A percentile compares a stretch with the other conserved stretches of the same genome.
phyloP scores from a whole-genome alignment of 64 coral and sea anemone species.

The Actinia equina region DNA sequence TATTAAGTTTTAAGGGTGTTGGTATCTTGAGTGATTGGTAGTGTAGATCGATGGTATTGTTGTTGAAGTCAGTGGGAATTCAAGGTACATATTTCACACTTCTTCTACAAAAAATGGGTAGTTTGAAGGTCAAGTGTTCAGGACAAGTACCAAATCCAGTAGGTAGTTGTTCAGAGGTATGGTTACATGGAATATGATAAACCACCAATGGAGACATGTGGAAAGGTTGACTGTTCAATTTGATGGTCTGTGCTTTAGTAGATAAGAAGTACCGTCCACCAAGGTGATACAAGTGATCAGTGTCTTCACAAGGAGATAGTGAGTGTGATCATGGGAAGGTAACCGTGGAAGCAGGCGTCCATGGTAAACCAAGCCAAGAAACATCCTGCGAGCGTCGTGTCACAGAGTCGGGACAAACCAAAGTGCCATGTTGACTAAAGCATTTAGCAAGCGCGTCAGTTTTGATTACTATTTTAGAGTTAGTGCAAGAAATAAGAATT shows the following conservation, averaged over 20 bases:
- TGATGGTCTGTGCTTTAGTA: neutral
- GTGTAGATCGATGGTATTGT: slow-evolving; percentile 21
- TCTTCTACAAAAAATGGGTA: slow-evolving; percentile 19
- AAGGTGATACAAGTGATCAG: neutral
- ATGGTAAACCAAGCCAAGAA: neutral
- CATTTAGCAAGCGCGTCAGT: slow-evolving; percentile 45
- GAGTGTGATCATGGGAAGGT: neutral
- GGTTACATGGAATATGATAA: slow-evolving; percentile 48
- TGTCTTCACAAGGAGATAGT: neutral
- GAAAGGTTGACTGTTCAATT: neutral
- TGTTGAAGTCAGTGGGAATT: neutral
- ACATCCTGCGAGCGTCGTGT: neutral
- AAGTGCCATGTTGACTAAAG: neutral
- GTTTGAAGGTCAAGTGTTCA: neutral
- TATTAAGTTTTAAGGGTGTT: slow-evolving; percentile 34
- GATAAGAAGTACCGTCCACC: neutral
- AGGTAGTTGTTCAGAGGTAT: neutral
- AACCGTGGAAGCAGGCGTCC: neutral
- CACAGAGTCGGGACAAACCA: slow-evolving; percentile 2
- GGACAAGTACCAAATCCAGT: slow-evolving; percentile 52
- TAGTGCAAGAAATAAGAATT: slow-evolving; percentile 38
- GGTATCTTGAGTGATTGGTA: slow-evolving; percentile 28
- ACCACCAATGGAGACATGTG: slow-evolving; percentile 14
- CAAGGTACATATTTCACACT: slow-evolving; percentile 20
- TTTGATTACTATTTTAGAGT: slow-evolving; percentile 22